Evolutionary conservation across 2,113 vertebrate species (phyloP).

Genomic region (Acinonyx jubatus): DNA sequence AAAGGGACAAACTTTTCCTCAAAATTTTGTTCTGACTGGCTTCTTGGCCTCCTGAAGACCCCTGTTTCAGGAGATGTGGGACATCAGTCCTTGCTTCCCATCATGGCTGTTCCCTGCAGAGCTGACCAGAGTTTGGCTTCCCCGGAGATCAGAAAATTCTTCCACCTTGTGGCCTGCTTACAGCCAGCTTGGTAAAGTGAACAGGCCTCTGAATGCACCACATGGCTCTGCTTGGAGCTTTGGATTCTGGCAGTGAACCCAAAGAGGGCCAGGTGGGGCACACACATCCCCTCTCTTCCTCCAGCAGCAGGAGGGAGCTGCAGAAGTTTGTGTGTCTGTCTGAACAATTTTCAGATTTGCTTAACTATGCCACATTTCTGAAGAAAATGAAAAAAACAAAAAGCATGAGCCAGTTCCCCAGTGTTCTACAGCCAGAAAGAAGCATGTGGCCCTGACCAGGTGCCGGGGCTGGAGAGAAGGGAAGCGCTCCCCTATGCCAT

Average conservation of each 20-base stretch:
- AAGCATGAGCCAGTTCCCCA: neutral
- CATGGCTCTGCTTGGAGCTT: neutral
- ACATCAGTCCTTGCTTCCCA: neutral
- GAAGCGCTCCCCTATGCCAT: neutral
- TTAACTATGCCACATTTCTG: constrained; percentile 1
- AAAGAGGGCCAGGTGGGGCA: neutral
- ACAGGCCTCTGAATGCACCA: neutral
- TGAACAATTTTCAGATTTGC: constrained; percentile 7
- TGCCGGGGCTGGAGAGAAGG: no score
- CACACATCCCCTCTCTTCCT: neutral
- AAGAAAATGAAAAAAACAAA: neutral
- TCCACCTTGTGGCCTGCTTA: neutral
- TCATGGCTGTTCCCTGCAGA: neutral
- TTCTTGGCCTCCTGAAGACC: neutral
- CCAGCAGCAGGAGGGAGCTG: neutral
- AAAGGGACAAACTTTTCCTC: neutral
- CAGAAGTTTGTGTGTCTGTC: neutral
- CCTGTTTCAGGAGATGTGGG: neutral
- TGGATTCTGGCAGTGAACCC: neutral
- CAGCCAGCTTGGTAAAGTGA: neutral
- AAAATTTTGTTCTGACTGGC: neutral
- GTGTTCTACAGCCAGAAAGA: neutral
- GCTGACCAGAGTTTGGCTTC: neutral
- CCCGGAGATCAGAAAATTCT: neutral
- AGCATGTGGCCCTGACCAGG: neutral